Evolutionary conservation across 2,888 invertebrate species (phyloP), one percentile per base, ranked within the genome.

Genomic region (Acanthosoma haemorrhoidale): DNA sequence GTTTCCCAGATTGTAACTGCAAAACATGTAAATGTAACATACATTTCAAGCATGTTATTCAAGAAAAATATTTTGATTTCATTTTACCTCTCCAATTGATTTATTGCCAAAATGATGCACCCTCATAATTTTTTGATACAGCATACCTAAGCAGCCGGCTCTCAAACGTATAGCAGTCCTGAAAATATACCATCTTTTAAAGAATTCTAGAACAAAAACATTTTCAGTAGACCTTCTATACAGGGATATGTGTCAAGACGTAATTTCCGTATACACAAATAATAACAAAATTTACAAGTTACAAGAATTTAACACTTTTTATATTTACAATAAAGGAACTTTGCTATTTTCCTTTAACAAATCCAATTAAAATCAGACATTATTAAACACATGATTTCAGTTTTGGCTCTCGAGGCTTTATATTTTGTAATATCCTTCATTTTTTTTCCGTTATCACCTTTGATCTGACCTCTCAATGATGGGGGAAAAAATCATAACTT

Each of bases 71-170:
- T 39, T 3, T 38, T 38, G 38, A 3, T 38, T 13, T 38, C 2
- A 13, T 15, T 38, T 73, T 69, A 75, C 75, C 69, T 75, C 73
- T 25, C 84, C 84, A 21, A 81, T 80, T 71, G 81, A 81, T 76
- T 80, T 82, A 73, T 80, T 80, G 31, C 81, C 81, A 16, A 84
- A 75, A 67, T 75, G 79, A 70, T 79, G 77, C 21, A 83, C 76
- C 41, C 77, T 76, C 38, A 80, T 75, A 16, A 81, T 73, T 75
- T 80, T 81, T 68, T 77, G 78, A 70, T 80, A 81, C 60, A 81
- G 72, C 70, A 81, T 74, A 25, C 78, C 77, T 25, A 79, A 73
- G 70, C 79, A 81, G 15, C 80, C 80, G 11, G 79, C 76, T 70
- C 79, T 79, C 51, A 81, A 73, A 75, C 81, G 77, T 57, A 79